phyloP scores from a whole-genome alignment of 1,140 invertebrate species.

The Aphidius gifuensis region DNA sequence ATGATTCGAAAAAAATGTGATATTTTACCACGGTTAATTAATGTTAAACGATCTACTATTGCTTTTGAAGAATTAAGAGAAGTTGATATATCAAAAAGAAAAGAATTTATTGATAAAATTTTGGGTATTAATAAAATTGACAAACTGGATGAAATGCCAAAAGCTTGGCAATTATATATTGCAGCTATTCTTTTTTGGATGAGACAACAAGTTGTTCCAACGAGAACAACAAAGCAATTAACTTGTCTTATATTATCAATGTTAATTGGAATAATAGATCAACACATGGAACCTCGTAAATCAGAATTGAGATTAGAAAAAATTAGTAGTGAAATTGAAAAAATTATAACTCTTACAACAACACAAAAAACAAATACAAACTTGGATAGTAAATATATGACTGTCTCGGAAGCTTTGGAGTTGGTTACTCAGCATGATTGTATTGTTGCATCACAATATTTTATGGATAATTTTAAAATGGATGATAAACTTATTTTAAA shows the following conservation, averaged over 20 bases:
- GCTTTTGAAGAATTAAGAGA: conserved; percentile 45
- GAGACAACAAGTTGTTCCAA: conserved; percentile 49
- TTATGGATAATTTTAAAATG: conserved; percentile 65
- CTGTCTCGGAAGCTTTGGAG: conserved; percentile 12
- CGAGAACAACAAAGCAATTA: conserved; percentile 55
- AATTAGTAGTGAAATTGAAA: conserved; percentile 19
- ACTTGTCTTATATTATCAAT: conserved; percentile 63
- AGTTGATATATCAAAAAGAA: conserved; percentile 32
- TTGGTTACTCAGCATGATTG: conserved; percentile 58
- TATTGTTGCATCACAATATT: conserved; percentile 57
- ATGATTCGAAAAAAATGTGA: conserved; percentile 40
- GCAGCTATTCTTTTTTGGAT: conserved; percentile 67
- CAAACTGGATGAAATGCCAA: conserved; percentile 55
- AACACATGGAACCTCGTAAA: conserved; percentile 48
- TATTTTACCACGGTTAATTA: conserved; percentile 29
- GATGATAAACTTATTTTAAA: conserved; percentile 57
- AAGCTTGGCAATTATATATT: conserved; percentile 63
- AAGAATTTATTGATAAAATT: conserved; percentile 51
- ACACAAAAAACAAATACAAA: conserved; percentile 3
- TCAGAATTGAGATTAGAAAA: conserved; percentile 29
- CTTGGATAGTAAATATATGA: background rate
- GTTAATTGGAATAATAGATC: conserved; percentile 61
- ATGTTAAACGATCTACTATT: conserved; percentile 37
- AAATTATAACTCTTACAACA: background rate
- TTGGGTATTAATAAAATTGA: conserved; percentile 45